phyloP scores from a whole-genome alignment of 2,888 invertebrate species.

The Dione vanillae region DNA sequence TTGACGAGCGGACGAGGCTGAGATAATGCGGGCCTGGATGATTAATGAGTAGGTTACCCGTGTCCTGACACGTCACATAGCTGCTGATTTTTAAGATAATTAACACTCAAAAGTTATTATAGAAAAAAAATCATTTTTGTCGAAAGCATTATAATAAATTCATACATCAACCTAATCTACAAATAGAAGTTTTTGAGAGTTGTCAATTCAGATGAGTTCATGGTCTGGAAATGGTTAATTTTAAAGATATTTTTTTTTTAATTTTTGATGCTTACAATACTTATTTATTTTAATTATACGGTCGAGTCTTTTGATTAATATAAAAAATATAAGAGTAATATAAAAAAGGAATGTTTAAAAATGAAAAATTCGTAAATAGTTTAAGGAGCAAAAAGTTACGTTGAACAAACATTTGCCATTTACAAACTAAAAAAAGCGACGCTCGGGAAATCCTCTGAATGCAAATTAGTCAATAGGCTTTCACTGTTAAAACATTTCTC shows the following conservation, averaged over 20 bases:
- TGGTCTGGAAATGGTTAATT: too few species aligned
- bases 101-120: conserved; percentile 46
- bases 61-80: conserved; percentile 64
- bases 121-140: conserved; percentile 3
- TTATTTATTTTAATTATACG: too few species aligned
- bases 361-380: conserved; percentile 8
- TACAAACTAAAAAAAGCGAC: conserved; percentile 37
- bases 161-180: too few species aligned
- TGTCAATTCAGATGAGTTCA: too few species aligned
- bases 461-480: conserved; percentile 44
- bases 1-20: conserved; percentile 58
- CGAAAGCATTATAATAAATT: too few species aligned
- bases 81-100: conserved; percentile 70
- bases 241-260: too few species aligned
- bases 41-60: conserved; percentile 70
- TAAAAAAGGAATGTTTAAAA: background rate
- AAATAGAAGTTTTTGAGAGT: too few species aligned
- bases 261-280: too few species aligned
- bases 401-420: conserved; percentile 41
- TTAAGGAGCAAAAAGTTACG: conserved; percentile 31
- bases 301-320: too few species aligned
- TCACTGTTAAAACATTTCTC: conserved; percentile 40
- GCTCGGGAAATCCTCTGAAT: conserved; percentile 39
- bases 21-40: conserved; percentile 71
- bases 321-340: background rate